Base-by-base conservation (phyloP, 2,113 vertebrate species). In the Peromyscus leucopus region DNA sequence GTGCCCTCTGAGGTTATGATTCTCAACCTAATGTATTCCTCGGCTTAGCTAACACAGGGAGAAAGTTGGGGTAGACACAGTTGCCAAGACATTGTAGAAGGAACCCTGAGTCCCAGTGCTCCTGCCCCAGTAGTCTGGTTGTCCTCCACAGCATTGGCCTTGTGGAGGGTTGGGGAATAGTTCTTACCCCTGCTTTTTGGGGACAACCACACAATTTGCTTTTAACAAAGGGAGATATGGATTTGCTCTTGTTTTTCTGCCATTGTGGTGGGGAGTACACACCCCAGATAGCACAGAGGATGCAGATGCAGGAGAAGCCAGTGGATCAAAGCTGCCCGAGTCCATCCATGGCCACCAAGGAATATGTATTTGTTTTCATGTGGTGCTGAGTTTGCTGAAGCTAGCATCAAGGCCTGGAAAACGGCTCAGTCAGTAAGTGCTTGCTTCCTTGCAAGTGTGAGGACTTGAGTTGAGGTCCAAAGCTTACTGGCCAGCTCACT, bases 11-110 rank as follows among this genome's bases (percentile, higher is more conserved):
- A 89, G 71, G 31, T n/a, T 91, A 9, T 33, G 48, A 9, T 75
- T 72, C 92, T 93, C n/a, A 82, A 82, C 28, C 8, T 42, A 3
- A 65, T 89, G 7, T 57, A 46, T 71, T 88, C 75, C 82, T 95
- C 17, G 51, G 75, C 11, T 76, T 19, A 51, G 31, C 48, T 89
- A 84, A 84, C 21, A 83, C 9, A 28, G 59, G 76, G 57, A 26
- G 10, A 46, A 75, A 74, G 42, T 17, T 2, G 42, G 5, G 11
- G 17, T 5, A 59, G n/a, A 26, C n/a, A 0, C n/a, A 39, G 89
- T 28, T n/a, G 19, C 16, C 80, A 51, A 31, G 39, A 5, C 0
- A 1, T 28, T 12, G 19, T 46, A 76, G 59, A 61, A 26, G 17
- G 26, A 57, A 71, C 6, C 0, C 0, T 15, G 65, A 57, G 22